These are phyloP conservation scores for Drosophila nasuta DNA, from an alignment of 1,140 invertebrate genomes.

Conservation along the genomic window DNA sequence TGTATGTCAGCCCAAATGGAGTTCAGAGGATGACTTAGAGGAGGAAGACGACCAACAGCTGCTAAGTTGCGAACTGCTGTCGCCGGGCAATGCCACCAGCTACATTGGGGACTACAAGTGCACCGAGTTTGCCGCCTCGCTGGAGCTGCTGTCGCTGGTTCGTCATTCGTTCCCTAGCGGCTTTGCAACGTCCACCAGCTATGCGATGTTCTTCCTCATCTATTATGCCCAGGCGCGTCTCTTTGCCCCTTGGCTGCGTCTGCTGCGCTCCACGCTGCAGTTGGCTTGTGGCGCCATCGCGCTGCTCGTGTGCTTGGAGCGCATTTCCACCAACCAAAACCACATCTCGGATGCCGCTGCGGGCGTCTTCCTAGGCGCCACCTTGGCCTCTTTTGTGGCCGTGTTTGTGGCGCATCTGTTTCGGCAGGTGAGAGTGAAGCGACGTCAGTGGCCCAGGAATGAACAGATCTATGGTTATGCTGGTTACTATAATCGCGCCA, in stretches of 20 bases:
- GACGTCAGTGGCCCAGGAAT: conserved; percentile 69
- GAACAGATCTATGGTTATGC: conserved; percentile 78
- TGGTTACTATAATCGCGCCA: conserved; percentile 69
- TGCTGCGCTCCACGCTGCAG: conserved; percentile 61
- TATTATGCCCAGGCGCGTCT: conserved; percentile 71
- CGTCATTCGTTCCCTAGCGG: conserved; percentile 79
- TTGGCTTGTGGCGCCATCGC: conserved; percentile 49
- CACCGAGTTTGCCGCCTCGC: conserved; percentile 66
- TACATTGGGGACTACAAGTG: conserved; percentile 63
- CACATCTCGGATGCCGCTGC: conserved; percentile 65
- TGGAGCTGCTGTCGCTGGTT: conserved; percentile 56
- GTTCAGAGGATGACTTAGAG: neutral
- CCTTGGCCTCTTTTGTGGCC: conserved; percentile 52
- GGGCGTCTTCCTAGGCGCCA: conserved; percentile 51
- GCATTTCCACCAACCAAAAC: conserved; percentile 68
- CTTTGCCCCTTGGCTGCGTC: conserved; percentile 55
- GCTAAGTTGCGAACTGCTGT: conserved; percentile 22
- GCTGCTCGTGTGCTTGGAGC: conserved; percentile 59
- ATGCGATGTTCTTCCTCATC: conserved; percentile 74
- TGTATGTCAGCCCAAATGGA: conserved; percentile 72
- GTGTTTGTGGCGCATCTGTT: conserved; percentile 64
- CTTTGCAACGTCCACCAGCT: conserved; percentile 57
- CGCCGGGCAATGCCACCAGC: conserved; percentile 16
- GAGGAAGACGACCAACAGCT: neutral
- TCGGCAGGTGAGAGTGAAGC: conserved; percentile 61